Evolutionary conservation across 2,797 vertebrate species (phyloP), one percentile per base, ranked within the genome.

Genomic region (Siniperca obscura): DNA sequence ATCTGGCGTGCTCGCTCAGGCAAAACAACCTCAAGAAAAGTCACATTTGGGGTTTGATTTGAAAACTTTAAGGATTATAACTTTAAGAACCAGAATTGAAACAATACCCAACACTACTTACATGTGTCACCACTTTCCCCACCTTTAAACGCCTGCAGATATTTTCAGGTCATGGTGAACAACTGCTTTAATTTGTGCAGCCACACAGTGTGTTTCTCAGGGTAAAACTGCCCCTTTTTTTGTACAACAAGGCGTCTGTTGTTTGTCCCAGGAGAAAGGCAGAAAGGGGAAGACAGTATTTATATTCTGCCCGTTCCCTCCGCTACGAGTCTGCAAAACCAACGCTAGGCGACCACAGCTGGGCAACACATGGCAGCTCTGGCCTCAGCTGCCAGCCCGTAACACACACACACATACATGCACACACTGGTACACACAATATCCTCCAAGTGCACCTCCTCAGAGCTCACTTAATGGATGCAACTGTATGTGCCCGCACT

Each of bases 291-390:
- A 88, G 79, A 76, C 86, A 1, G 87, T 87, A 83, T 94, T 92
- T 89, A 90, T 86, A 76, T 86, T 89, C 82, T 86, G 73, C 71
- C 71, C 22, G 1, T 61, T 85, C 61, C 42, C 60, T 56, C 27
- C 8, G 57, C 74, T 71, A 2, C 40, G 25, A 84, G 76, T 76
- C 82, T 84, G 78, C 77, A 56, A 44, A 87, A 65, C 52, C 69
- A 79, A 53, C 69, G 38, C 78, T 85, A 76, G 81, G 81, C 67
- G 30, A 86, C 91, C 90, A 87, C 92, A 93, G 94, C 92, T 92
- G 92, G 92, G 72, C 50, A 85, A 85, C 94, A 93, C 90, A 93
- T 91, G 92, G 88, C 84, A 81, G 40, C 75, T 27, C 74, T 36
- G 87, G 75, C 70, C 71, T 81, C 78, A 80, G 78, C 87, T 91